phyloP scores from a whole-genome alignment of 2,888 invertebrate species.

The Ptychoptera contaminata region DNA sequence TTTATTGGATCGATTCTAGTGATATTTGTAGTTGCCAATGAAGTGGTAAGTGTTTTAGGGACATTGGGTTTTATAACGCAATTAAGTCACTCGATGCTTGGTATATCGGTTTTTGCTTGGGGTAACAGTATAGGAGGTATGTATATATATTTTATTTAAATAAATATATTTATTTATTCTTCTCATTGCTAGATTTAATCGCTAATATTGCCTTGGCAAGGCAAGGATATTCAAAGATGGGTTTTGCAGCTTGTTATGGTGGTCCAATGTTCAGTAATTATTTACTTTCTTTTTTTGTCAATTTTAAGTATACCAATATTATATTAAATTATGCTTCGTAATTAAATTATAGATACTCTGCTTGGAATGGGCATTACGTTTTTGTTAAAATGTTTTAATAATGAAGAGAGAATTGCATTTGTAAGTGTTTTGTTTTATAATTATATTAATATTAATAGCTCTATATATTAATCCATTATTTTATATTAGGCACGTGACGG shows the following conservation, averaged over 20 bases:
- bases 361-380: constrained; percentile 32
- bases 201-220: constrained; percentile 42
- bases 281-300: too few species aligned
- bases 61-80: constrained; percentile 40
- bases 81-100: constrained; percentile 41
- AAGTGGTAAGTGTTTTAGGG: constrained; percentile 38
- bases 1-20: constrained; percentile 31
- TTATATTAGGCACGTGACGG: constrained; percentile 22
- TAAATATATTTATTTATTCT: constrained; percentile 24
- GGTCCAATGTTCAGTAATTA: constrained; percentile 52
- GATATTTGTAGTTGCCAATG: constrained; percentile 43
- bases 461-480: not conserved
- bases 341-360: constrained; percentile 20
- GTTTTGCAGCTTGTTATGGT: constrained; percentile 49
- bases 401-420: constrained; percentile 12
- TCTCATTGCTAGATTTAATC: constrained; percentile 23
- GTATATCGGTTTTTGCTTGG: constrained; percentile 47
- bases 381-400: constrained; percentile 16
- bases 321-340: not conserved
- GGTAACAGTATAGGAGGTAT: constrained; percentile 37
- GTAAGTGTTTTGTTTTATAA: not conserved
- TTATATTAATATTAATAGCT: not conserved
- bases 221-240: constrained; percentile 47
- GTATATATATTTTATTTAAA: not conserved
- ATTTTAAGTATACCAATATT: not conserved